Evolutionary conservation across 2,113 vertebrate species (phyloP), one percentile per base, ranked within the genome.

Genomic region (Eulacestoma nigropectus): DNA sequence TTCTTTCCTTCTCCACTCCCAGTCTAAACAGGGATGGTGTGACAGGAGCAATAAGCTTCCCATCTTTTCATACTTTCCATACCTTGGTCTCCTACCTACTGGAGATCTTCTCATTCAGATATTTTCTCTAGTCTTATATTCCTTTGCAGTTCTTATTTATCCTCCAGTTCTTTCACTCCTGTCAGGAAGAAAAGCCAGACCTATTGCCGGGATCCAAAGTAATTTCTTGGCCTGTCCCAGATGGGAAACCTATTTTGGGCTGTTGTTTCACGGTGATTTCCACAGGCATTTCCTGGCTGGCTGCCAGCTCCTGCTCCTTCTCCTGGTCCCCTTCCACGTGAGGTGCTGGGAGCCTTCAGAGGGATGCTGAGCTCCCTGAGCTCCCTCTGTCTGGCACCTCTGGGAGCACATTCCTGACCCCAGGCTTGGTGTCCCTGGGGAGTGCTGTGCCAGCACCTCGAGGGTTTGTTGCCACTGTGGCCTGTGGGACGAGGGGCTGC

Each of bases 391-490:
- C 32, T 8, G 13, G 23, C 10, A 4, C 4, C 6, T 1, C 22
- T 29, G 69, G 42, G 8, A 68, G 47, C 25, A 11, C 47, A 37
- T 47, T 76, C 39, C 44, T 18, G 20, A 1, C 2, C 1, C 46
- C 5, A 3, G 64, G 25, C 42, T 35, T 6, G 8, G 30, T 62
- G 64, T 81, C 65, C 80, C 53, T 10, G 29, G 37, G 65, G 16
- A 77, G 50, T 3, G 1, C n/a, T 5, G 41, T 30, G 46, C 50
- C 2, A 3, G 42, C 60, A 35, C 20, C 62, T 32, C 4, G 0
- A 25, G 63, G 29, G 22, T 13, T 35, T 33, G 7, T 65, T 73
- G 47, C 75, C 39, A 2, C 32, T 60, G 33, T 33, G 19, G 25
- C 44, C 70, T 3, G 0, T 19, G 62, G 77, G 39, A 64, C 44